Percentiles rank a stretch among this genome's conserved stretches.
Evolutionary conservation across 2,797 vertebrate species (phyloP).

Genomic region (Pyrocephalus nanus): DNA sequence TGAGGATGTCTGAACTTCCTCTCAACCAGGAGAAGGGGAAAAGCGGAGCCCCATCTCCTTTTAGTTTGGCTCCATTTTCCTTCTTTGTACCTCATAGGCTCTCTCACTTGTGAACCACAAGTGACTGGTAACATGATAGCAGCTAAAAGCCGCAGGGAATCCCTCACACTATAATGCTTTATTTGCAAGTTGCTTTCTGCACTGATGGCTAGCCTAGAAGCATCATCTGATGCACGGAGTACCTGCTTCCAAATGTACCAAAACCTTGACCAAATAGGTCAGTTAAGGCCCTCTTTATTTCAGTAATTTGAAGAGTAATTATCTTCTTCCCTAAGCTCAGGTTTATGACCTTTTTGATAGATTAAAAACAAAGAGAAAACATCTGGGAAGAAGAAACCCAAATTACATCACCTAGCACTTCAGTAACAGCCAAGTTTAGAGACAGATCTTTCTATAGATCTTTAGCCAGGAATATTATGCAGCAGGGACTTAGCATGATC

Average conservation of each 20-base stretch:
- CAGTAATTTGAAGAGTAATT: neutral
- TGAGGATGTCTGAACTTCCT: neutral
- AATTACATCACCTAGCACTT: neutral
- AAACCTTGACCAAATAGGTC: neutral
- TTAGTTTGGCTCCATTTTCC: neutral
- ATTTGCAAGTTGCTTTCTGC: neutral
- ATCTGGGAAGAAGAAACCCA: conserved; percentile 2
- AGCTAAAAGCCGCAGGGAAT: neutral
- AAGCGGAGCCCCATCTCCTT: neutral
- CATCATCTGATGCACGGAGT: neutral
- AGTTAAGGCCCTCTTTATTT: neutral
- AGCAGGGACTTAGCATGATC: neutral
- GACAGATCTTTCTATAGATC: neutral
- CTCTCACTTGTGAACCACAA: neutral
- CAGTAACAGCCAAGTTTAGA: neutral
- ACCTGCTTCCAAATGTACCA: neutral
- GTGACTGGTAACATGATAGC: neutral
- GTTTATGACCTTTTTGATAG: neutral
- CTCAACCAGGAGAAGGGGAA: neutral
- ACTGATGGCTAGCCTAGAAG: neutral
- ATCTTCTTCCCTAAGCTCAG: neutral
- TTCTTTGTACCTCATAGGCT: neutral
- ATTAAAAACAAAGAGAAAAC: conserved; percentile 6
- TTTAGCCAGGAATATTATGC: neutral
- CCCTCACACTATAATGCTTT: neutral